Percentiles rank a stretch among this genome's conserved stretches.
phyloP scores from a whole-genome alignment of 1,140 invertebrate species.

The Dermatophagoides farinae region DNA sequence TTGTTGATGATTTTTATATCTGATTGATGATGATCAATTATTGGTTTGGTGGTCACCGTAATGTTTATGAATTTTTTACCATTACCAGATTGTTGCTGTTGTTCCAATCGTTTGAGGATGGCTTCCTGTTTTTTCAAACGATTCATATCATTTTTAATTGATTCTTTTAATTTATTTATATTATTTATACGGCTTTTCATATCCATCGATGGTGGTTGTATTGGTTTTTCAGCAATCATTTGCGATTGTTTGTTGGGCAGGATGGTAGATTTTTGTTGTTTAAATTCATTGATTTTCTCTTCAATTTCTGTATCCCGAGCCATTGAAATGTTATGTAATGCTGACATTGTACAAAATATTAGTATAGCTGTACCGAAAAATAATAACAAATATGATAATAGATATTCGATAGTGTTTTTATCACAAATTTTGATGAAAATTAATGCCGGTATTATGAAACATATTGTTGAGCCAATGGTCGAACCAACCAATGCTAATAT shows the following conservation, averaged over 20 bases:
- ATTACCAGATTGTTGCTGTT: conserved; percentile 21
- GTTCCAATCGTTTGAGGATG: conserved; percentile 32
- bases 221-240: background rate
- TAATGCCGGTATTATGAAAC: conserved; percentile 66
- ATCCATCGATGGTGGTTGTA: background rate
- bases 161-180: conserved; percentile 19
- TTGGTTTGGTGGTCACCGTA: conserved; percentile 31
- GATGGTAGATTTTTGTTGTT: background rate
- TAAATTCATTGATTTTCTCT: background rate
- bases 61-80: conserved; percentile 19
- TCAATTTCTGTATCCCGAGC: background rate
- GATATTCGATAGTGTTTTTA: conserved; percentile 27
- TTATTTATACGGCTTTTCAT: background rate
- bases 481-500: conserved; percentile 77
- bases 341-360: conserved; percentile 18
- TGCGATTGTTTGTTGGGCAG: background rate
- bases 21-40: conserved; percentile 32
- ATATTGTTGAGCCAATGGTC: conserved; percentile 81
- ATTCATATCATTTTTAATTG: conserved; percentile 24
- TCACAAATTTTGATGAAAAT: conserved; percentile 32
- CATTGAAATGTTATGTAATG: conserved; percentile 11
- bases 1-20: conserved; percentile 26
- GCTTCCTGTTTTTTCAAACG: conserved; percentile 25
- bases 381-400: conserved; percentile 12
- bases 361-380: conserved; percentile 18